Percentiles rank a stretch among this genome's conserved stretches.
These are phyloP conservation scores for Ameiurus melas DNA, from an alignment of 2,113 vertebrate species.

Conservation along the genomic window DNA sequence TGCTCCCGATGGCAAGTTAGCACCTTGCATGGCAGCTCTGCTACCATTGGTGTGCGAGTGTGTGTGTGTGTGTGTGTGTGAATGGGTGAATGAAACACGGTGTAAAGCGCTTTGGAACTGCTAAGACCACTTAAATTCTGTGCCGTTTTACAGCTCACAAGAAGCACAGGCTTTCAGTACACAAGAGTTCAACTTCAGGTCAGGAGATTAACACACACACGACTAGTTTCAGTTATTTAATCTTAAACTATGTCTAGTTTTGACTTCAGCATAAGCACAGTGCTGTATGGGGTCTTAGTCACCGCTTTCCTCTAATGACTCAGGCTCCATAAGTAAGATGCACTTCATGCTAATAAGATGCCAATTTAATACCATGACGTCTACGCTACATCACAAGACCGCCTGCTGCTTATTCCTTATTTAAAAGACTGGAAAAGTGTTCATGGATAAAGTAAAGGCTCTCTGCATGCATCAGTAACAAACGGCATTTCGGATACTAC, in stretches of 20 bases:
- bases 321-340: background rate
- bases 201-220: conserved; percentile 15
- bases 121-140: background rate
- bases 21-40: no score
- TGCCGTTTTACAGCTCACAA: background rate
- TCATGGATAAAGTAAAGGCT: background rate
- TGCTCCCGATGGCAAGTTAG: no score
- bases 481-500: background rate
- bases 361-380: background rate
- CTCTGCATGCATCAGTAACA: background rate
- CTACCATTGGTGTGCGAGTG: no score
- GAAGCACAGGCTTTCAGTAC: conserved; percentile 7
- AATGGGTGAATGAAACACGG: no score
- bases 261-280: background rate
- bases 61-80: no score
- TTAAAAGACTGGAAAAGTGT: background rate
- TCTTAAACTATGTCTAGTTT: background rate
- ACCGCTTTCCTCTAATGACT: background rate
- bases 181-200: conserved; percentile 27
- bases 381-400: background rate
- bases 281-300: background rate
- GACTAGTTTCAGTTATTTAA: background rate
- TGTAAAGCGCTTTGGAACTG: no score
- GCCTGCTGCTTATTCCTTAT: background rate
- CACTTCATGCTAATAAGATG: background rate